Conservation (phyloP, 2,888 invertebrate species). For the Drosophila neotestacea region DNA sequence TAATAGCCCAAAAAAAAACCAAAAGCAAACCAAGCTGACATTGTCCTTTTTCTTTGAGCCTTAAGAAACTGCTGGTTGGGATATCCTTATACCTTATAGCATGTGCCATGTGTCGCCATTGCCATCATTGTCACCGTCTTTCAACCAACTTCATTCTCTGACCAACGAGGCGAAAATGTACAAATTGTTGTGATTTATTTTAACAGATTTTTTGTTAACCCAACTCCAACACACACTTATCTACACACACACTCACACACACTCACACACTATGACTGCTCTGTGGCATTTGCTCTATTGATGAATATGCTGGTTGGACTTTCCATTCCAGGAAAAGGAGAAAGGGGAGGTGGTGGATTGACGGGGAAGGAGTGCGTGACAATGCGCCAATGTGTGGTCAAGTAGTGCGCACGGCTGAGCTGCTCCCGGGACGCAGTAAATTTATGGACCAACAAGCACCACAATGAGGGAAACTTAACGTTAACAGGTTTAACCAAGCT, state of each 20-base stretch:
- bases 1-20: slow-evolving; percentile 61
- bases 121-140: slow-evolving; percentile 46
- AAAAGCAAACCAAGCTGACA: slow-evolving; percentile 63
- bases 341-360: neutral
- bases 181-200: slow-evolving; percentile 80
- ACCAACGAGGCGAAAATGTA: slow-evolving; percentile 79
- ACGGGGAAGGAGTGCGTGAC: slow-evolving; percentile 61
- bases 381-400: slow-evolving; percentile 79
- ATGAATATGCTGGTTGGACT: slow-evolving; percentile 71
- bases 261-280: slow-evolving; percentile 20
- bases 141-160: slow-evolving; percentile 50
- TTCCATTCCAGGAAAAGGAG: neutral
- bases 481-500: slow-evolving; percentile 78
- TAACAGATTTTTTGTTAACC: slow-evolving; percentile 77
- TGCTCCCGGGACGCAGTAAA: slow-evolving; percentile 58
- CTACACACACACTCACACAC: slow-evolving; percentile 1
- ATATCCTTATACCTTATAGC: slow-evolving; percentile 13
- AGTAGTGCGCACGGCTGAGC: slow-evolving; percentile 78
- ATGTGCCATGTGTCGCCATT: slow-evolving; percentile 62
- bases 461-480: slow-evolving; percentile 70
- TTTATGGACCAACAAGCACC: slow-evolving; percentile 66
- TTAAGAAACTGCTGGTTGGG: slow-evolving; percentile 55
- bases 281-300: slow-evolving; percentile 69
- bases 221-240: slow-evolving; percentile 36
- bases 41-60: slow-evolving; percentile 59